A percentile compares a stretch with the other conserved stretches of the same genome.
Conservation (phyloP, 1,140 invertebrate genomes). For the Drosophila lacertosa region DNA sequence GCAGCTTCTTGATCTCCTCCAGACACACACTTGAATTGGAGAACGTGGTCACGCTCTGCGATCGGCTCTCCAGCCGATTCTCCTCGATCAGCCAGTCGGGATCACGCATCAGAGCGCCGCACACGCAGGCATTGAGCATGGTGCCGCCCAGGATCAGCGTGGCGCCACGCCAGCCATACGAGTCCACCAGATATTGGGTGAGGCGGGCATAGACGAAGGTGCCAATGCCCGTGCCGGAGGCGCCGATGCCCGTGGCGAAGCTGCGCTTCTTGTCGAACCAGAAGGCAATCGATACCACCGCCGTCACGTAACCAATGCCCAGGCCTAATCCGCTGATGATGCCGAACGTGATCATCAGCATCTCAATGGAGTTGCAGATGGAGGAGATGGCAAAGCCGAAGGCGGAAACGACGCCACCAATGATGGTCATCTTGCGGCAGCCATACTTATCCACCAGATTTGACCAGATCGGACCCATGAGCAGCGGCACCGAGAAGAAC, state of each 20-base stretch:
- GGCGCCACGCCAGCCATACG: slow-evolving; percentile 95
- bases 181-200: slow-evolving; percentile 91
- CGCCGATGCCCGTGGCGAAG: slow-evolving; percentile 94
- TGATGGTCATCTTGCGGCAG: slow-evolving; percentile 92
- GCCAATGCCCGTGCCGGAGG: slow-evolving; percentile 94
- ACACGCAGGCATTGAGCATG: slow-evolving; percentile 94
- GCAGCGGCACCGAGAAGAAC: slow-evolving; percentile 93
- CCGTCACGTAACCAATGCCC: slow-evolving; percentile 94
- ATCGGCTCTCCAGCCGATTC: slow-evolving; percentile 83
- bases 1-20: slow-evolving; percentile 88
- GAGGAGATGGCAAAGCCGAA: slow-evolving; percentile 92
- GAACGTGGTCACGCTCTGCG: slow-evolving; percentile 83
- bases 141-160: slow-evolving; percentile 92
- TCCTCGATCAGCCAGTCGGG: slow-evolving; percentile 90
- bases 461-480: slow-evolving; percentile 89
- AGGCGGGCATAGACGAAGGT: slow-evolving; percentile 89
- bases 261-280: slow-evolving; percentile 97
- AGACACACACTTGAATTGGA: slow-evolving; percentile 84
- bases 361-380: slow-evolving; percentile 88
- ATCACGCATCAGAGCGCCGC: slow-evolving; percentile 94
- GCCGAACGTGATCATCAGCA: slow-evolving; percentile 94
- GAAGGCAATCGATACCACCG: slow-evolving; percentile 96
- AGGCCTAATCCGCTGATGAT: slow-evolving; percentile 93
- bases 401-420: slow-evolving; percentile 90
- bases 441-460: slow-evolving; percentile 95